These are phyloP conservation scores for Drosophila multiciliata DNA, from an alignment of 2,888 invertebrate species.

Conservation along the genomic window DNA sequence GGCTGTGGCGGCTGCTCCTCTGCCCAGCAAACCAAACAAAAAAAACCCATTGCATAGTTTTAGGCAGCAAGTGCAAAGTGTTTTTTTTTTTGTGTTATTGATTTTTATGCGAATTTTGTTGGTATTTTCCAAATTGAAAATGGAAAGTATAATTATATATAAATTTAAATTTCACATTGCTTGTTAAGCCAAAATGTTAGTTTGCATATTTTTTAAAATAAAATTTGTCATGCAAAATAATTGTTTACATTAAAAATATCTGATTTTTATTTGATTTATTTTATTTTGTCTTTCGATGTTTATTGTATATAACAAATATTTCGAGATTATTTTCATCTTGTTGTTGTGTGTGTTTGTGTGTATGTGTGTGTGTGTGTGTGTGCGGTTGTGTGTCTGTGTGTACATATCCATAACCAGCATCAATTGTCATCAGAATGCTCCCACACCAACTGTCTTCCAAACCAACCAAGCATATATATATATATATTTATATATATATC, in stretches of 20 bases:
- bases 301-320: slow-evolving; percentile 58
- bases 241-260: slow-evolving; percentile 11
- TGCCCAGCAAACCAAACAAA: slow-evolving; percentile 33
- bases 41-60: slow-evolving; percentile 44
- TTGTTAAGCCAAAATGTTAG: slow-evolving; percentile 33
- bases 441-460: slow-evolving; percentile 44
- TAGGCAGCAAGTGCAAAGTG: slow-evolving; percentile 32
- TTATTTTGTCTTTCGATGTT: slow-evolving; percentile 13
- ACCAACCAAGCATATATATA: slow-evolving; percentile 27
- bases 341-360: slow-evolving; percentile 33
- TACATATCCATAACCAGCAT: slow-evolving; percentile 55
- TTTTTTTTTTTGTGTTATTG: slow-evolving; percentile 39
- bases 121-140: slow-evolving; percentile 25
- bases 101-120: slow-evolving; percentile 44
- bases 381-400: slow-evolving; percentile 25
- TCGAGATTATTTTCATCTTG: slow-evolving; percentile 63
- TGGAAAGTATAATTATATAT: slow-evolving; percentile 39
- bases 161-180: slow-evolving; percentile 18
- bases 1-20: slow-evolving; percentile 50
- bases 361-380: slow-evolving; percentile 26
- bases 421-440: slow-evolving; percentile 33
- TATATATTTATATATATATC: slow-evolving; percentile 13
- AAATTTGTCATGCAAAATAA: slow-evolving; percentile 11
- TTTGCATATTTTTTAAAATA: slow-evolving; percentile 14
- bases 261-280: slow-evolving; percentile 16